A percentile compares a stretch with the other conserved stretches of the same genome.
These are phyloP conservation scores for Chlorops oryzae DNA, from an alignment of 1,140 invertebrate genomes.

Conservation along the genomic window DNA sequence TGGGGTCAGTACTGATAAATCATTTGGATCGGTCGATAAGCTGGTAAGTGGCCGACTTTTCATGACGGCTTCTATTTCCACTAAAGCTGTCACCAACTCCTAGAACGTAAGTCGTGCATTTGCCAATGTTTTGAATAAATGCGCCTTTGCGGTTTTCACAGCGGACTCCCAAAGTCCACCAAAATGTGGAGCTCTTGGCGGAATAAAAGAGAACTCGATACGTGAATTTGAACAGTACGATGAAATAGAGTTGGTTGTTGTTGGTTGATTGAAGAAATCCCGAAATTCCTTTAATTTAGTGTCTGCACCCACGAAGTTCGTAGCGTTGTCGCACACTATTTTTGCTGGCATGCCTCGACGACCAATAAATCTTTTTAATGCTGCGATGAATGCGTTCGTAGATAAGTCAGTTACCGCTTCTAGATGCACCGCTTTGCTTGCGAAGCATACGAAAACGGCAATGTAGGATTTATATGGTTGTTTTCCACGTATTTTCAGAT, in stretches of 20 bases:
- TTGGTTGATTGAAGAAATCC: neutral
- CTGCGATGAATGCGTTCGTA: constrained; percentile 12
- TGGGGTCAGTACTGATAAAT: constrained; percentile 28
- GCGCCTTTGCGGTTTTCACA: constrained; percentile 30
- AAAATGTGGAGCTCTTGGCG: constrained; percentile 25
- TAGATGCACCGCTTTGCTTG: constrained; percentile 25
- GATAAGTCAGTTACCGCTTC: constrained; percentile 16
- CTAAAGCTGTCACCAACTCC: constrained; percentile 18
- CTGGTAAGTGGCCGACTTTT: constrained; percentile 25
- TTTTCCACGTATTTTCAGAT: constrained; percentile 1
- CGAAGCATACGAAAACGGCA: constrained; percentile 27
- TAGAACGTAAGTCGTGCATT: constrained; percentile 15
- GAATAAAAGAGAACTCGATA: constrained; percentile 26
- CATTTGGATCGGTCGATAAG: constrained; percentile 25
- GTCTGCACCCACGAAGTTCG: constrained; percentile 23
- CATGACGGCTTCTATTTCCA: constrained; percentile 25
- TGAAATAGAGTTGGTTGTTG: neutral
- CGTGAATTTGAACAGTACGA: neutral
- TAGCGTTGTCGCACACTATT: constrained; percentile 20
- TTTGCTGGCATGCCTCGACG: constrained; percentile 23
- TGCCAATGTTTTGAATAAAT: constrained; percentile 20
- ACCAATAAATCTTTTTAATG: neutral
- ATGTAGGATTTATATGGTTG: constrained; percentile 25
- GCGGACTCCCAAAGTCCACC: constrained; percentile 33
- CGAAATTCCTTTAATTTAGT: constrained; percentile 16